Base-by-base conservation (phyloP, 92 coral and sea anemone genomes). In the Chrysogorgia sp. region DNA sequence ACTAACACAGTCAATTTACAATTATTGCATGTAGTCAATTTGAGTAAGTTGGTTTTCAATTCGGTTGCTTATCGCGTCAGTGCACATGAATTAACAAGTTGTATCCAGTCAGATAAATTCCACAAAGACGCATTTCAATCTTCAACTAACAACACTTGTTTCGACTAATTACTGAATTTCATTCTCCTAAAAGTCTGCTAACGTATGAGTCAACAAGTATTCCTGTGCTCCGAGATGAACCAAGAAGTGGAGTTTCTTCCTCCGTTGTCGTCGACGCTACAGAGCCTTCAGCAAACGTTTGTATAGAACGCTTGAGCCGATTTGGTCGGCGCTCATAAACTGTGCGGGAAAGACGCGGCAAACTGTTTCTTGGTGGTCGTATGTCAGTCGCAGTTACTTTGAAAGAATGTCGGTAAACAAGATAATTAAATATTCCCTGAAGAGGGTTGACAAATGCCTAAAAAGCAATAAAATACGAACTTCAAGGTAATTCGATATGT, bases 351-450 rank as follows among this genome's bases (percentile, higher is more conserved):
- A 56, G 49, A 52, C 79, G 79, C 13, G 64, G 79, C 4, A 72
- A 34, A 56, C n/a, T 17, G 1, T 59, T 26, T 47, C 53, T 2
- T 7, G 32, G 14, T 0, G 21, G 34, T 37, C 30, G 55, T 48
- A 40, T 34, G 37, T 57, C 67, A 49, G 79, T 82, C 62, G 81
- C 82, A 43, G 69, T 24, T 21, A 15, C 45, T 33, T 75, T 88
- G 23, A 82, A 69, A 63, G 91, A 88, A 22, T 89, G 92, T 31
- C 98, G 92, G 75, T 93, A 93, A 40, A 93, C 98, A 26, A 93
- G 34, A 75, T 92, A 93, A 75, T 93, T 93, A 14, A 93, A 75
- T 59, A 93, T 82, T 23, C 98, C 98, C 83, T 93, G 98, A 35
- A 89, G 77, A 1, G 98, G 93, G 80, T 91, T 91, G 24, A 93